phyloP scores from a whole-genome alignment of 2,113 vertebrate species.

The Dissostichus mawsoni region DNA sequence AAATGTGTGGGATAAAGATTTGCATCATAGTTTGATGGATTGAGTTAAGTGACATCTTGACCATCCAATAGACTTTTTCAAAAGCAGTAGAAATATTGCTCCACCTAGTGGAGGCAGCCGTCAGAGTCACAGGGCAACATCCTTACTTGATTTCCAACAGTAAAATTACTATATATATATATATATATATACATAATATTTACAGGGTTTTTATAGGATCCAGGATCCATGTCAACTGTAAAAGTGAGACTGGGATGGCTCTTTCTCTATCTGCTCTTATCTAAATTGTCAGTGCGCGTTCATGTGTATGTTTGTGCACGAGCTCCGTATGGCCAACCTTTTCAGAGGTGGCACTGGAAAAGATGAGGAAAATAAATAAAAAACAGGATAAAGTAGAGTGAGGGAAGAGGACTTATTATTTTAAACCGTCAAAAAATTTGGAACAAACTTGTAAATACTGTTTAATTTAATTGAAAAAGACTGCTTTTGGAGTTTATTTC shows the following conservation, averaged over 20 bases:
- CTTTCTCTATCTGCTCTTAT: not conserved
- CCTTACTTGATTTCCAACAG: not conserved
- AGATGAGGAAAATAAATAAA: not conserved
- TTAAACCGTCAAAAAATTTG: accelerated
- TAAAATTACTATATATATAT: not conserved
- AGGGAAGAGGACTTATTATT: not conserved
- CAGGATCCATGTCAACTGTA: constrained; percentile 11
- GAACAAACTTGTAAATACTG: not conserved
- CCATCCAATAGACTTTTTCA: constrained; percentile 19
- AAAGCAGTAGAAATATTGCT: constrained; percentile 67
- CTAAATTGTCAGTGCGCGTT: not conserved
- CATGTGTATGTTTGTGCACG: not conserved
- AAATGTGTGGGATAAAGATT: not conserved
- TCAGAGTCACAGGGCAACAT: not conserved
- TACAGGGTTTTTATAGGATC: constrained; percentile 5
- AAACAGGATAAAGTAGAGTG: not conserved
- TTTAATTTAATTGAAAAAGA: not conserved
- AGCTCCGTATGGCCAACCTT: not conserved
- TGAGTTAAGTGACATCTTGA: constrained; percentile 33
- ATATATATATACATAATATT: not conserved
- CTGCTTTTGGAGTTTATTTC: not conserved
- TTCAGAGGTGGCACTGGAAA: not conserved
- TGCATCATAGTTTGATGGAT: not conserved
- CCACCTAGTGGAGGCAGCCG: constrained; percentile 78
- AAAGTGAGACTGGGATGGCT: not conserved